Conservation (phyloP, 2,113 vertebrate genomes). For the Oriolus oriolus region DNA sequence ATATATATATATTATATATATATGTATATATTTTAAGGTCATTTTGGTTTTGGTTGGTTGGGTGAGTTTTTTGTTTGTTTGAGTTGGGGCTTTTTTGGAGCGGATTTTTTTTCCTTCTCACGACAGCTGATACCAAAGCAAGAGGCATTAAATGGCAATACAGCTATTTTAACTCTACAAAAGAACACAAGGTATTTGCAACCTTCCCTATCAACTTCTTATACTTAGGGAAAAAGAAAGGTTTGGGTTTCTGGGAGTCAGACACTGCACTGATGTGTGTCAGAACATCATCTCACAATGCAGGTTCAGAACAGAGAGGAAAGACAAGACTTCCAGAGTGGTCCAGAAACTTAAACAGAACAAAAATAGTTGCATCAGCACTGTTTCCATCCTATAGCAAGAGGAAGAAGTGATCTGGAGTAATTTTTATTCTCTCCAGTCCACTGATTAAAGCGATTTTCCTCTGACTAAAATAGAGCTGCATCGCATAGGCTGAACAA, state of each 20-base stretch:
- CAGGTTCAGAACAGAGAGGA: neutral
- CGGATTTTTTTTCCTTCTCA: neutral
- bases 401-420: neutral
- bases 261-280: neutral
- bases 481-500: neutral
- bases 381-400: neutral
- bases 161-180: neutral
- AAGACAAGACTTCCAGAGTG: neutral
- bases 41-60: neutral
- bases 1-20: no score
- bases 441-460: neutral
- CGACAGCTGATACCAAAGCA: neutral
- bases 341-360: neutral
- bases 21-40: neutral
- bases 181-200: neutral
- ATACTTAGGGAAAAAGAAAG: neutral
- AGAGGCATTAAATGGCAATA: neutral
- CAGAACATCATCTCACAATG: neutral
- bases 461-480: neutral
- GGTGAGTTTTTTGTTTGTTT: neutral
- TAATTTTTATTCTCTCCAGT: neutral
- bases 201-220: neutral
- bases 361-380: neutral
- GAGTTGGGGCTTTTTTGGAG: rapidly evolving
- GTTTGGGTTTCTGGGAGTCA: neutral